Evolutionary conservation across 2,797 vertebrate genomes (phyloP), one percentile per base, ranked within the genome.

Genomic region (Macroramphosus scolopax): DNA sequence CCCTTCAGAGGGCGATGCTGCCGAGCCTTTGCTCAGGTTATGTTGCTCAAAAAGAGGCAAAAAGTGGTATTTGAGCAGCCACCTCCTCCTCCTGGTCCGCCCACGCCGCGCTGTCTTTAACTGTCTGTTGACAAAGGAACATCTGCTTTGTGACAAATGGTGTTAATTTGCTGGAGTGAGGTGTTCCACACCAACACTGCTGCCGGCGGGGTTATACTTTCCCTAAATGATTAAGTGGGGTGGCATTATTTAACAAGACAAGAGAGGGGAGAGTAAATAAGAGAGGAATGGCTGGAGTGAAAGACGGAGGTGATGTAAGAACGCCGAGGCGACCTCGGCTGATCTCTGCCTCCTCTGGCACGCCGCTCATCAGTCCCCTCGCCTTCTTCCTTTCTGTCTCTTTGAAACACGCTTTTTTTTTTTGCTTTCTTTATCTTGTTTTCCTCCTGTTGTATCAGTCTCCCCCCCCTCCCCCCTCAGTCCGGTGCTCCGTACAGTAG

Each of bases 51-150:
- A n/a, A n/a, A n/a, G n/a, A n/a, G n/a, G n/a, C n/a, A 4, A 62
- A 51, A 53, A 1, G 1, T 42, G 45, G 45, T 58, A 36, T 51
- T 38, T 0, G 11, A 48, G 41, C 16, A 51, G 37, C 32, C 41
- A 22, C 26, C 5, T 12, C 22, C 42, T 34, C 48, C 48, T 17
- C 44, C 33, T 48, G 25, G 18, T 43, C 51, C 12, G 0, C 53
- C 44, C 35, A 48, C 13, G 7, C 45, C 14, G 6, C 5, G 7
- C 24, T 40, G 47, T 51, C 38, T 66, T 43, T 30, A 54, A 57
- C 31, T 52, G 24, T 29, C 55, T 75, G 55, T 25, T 48, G 58
- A 43, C 58, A 50, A 57, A 42, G 50, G 43, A 64, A 57, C 45
- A 61, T 51, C 55, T 64, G 55, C 56, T 49, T 64, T 40, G 14